Evolutionary conservation across 2,888 invertebrate species (phyloP).

Genomic region (Thymelicus sylvestris): DNA sequence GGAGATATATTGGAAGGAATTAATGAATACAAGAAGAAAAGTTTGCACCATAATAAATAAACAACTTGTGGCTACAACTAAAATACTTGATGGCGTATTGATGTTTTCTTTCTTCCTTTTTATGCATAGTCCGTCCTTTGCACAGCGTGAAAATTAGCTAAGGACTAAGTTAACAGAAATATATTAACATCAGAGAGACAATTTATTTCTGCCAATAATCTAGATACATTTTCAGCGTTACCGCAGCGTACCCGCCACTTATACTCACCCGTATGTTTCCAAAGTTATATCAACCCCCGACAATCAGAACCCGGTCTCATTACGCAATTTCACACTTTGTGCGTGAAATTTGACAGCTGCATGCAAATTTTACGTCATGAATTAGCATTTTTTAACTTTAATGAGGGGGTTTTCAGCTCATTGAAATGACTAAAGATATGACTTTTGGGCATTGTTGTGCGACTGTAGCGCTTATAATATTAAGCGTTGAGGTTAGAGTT

Average conservation of each 20-base stretch:
- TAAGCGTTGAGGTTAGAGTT: conserved; percentile 1
- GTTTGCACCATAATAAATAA: too few relatives aligned
- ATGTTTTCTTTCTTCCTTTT: too few relatives aligned
- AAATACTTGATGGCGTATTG: too few relatives aligned
- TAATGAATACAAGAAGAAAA: too few relatives aligned
- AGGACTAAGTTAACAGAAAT: too few relatives aligned
- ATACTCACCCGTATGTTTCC: conserved; percentile 39
- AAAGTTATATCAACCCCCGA: conserved; percentile 45
- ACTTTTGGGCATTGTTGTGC: conserved; percentile 12
- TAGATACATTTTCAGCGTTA: background rate
- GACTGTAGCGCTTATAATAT: conserved; percentile 6
- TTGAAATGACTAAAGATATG: conserved; percentile 28
- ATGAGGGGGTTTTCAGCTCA: conserved; percentile 40
- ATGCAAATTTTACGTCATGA: conserved; percentile 50
- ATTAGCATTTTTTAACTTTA: conserved; percentile 52
- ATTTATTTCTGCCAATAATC: background rate
- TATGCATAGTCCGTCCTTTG: too few relatives aligned
- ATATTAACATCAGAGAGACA: too few relatives aligned
- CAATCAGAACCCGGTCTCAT: conserved; percentile 51
- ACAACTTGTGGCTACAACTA: too few relatives aligned
- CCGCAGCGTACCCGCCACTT: conserved; percentile 15
- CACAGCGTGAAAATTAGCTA: too few relatives aligned
- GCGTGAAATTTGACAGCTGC: conserved; percentile 58
- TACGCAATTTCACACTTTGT: conserved; percentile 58
- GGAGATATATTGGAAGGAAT: too few relatives aligned